phyloP scores from a whole-genome alignment of 2,797 vertebrate genomes.

The Enteromius thamalakanensis region DNA sequence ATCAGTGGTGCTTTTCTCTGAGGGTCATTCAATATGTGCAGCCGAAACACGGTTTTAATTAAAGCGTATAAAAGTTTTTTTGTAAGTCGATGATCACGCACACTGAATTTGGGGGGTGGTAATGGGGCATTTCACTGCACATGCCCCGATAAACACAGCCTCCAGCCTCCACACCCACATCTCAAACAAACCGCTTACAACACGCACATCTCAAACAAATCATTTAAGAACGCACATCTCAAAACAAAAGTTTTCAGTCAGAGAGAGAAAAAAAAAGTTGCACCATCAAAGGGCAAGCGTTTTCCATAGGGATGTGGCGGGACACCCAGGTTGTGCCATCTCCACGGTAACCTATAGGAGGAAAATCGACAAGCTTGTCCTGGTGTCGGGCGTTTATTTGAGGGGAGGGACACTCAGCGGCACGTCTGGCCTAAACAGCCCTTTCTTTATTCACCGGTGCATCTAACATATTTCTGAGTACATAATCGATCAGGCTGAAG shows the following conservation, averaged over 20 bases:
- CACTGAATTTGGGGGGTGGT: constrained; percentile 73
- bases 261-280: constrained; percentile 19
- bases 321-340: constrained; percentile 79
- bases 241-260: not conserved
- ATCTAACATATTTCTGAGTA: constrained; percentile 67
- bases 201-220: constrained; percentile 53
- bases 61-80: constrained; percentile 77
- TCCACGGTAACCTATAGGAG: constrained; percentile 70
- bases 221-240: constrained; percentile 17
- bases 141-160: constrained; percentile 72
- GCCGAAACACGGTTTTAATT: constrained; percentile 75
- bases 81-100: constrained; percentile 72
- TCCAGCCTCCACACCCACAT: constrained; percentile 59
- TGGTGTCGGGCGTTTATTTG: constrained; percentile 60
- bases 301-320: constrained; percentile 55
- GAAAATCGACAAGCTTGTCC: constrained; percentile 65
- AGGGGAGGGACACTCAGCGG: constrained; percentile 60
- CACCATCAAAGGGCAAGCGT: constrained; percentile 21
- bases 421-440: constrained; percentile 56
- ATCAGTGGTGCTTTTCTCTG: constrained; percentile 77
- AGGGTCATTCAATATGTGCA: constrained; percentile 78
- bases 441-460: constrained; percentile 69
- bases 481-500: constrained; percentile 64
- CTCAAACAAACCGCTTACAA: constrained; percentile 46
- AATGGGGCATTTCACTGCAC: constrained; percentile 74